Evolutionary conservation across 1,140 invertebrate genomes (phyloP).

Genomic region (Trissolcus basalis): DNA sequence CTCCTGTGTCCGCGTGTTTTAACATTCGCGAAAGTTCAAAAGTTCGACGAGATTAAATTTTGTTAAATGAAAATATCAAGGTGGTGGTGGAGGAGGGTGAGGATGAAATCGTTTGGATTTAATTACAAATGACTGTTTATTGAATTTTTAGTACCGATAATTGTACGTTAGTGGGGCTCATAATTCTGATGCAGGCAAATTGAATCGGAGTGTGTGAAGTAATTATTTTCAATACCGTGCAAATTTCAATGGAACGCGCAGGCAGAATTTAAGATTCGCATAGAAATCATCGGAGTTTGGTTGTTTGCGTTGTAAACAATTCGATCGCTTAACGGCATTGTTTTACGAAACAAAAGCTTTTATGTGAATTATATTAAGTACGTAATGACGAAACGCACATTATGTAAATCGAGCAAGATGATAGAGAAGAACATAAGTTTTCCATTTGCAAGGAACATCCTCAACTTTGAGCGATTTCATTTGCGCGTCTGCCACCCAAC

Average conservation of each 20-base stretch:
- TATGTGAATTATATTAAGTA: slow-evolving; percentile 33
- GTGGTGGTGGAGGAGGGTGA: too few relatives aligned
- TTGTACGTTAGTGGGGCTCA: too few relatives aligned
- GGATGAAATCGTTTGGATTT: too few relatives aligned
- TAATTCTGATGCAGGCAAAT: too few relatives aligned
- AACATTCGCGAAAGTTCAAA: too few relatives aligned
- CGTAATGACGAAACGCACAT: slow-evolving; percentile 20
- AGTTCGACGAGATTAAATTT: too few relatives aligned
- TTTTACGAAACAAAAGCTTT: slow-evolving; percentile 18
- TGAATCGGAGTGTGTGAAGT: neutral
- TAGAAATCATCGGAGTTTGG: neutral
- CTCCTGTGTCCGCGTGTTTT: too few relatives aligned
- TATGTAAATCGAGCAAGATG: slow-evolving; percentile 25
- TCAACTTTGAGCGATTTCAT: slow-evolving; percentile 2
- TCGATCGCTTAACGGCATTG: slow-evolving; percentile 31
- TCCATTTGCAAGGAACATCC: slow-evolving; percentile 3
- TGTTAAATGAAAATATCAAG: too few relatives aligned
- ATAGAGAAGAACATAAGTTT: slow-evolving; percentile 9
- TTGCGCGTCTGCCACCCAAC: neutral
- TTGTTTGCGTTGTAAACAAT: slow-evolving; percentile 18
- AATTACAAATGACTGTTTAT: too few relatives aligned
- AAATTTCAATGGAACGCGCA: slow-evolving; percentile 2
- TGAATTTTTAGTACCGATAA: too few relatives aligned
- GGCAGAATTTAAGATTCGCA: neutral
- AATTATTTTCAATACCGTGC: neutral